Percentiles rank a stretch among this genome's conserved stretches.
phyloP scores from a whole-genome alignment of 2,113 vertebrate genomes.

The Scomber colias region DNA sequence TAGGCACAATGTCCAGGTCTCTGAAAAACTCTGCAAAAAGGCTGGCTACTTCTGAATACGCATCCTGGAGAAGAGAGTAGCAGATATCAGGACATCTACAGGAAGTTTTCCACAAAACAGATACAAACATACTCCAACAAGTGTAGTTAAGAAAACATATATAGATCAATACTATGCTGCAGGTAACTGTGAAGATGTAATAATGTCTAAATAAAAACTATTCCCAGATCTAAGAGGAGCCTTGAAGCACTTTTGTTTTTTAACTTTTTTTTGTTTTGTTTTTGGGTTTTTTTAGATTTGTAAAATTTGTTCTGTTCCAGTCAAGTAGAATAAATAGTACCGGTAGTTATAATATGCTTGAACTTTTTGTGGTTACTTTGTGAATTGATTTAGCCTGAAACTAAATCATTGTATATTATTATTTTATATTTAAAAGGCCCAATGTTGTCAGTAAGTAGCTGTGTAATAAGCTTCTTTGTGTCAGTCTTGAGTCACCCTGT shows the following conservation, averaged over 20 bases:
- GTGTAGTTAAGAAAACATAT: too few species aligned
- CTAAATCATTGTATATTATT: constrained; percentile 10
- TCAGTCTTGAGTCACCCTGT: constrained; percentile 12
- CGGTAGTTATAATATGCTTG: not conserved
- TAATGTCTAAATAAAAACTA: too few species aligned
- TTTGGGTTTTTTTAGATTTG: not conserved
- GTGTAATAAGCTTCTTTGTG: constrained; percentile 23
- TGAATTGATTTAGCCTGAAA: constrained; percentile 30
- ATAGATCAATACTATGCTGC: too few species aligned
- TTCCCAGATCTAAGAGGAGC: too few species aligned
- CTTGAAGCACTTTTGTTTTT: too few species aligned
- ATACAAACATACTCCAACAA: not conserved
- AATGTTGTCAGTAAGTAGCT: constrained; percentile 13
- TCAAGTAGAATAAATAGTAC: not conserved
- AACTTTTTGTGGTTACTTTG: not conserved
- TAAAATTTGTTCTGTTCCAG: not conserved
- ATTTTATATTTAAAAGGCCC: constrained; percentile 15
- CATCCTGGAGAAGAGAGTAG: constrained; percentile 86
- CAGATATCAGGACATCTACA: not conserved
- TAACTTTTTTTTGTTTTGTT: too few species aligned
- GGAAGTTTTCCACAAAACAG: not conserved
- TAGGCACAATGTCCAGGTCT: constrained; percentile 98
- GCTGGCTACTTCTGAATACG: constrained; percentile 99
- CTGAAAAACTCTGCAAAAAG: constrained; percentile 99
- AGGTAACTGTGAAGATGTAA: too few species aligned